Base-by-base conservation (phyloP, 2,113 vertebrate genomes). In the Cariama cristata region DNA sequence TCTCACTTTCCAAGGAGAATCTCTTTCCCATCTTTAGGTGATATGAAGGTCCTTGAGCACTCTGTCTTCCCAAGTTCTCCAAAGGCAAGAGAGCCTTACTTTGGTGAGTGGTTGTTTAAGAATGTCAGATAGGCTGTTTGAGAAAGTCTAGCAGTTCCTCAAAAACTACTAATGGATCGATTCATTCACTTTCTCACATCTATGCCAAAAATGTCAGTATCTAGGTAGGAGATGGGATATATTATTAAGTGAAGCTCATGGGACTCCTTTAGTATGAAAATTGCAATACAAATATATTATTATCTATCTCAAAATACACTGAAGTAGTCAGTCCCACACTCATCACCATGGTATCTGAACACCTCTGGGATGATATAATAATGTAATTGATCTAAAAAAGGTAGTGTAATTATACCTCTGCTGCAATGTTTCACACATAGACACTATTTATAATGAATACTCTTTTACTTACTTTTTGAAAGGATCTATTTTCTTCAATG, bases 321-420 rank as follows among this genome's bases (percentile, higher is more conserved):
- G 83, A 83, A 84, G 75, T 85, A 60, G 72, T 89, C 76, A 87
- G 77, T 81, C 83, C 88, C 69, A 79, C 80, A 75, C 66, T 81
- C 77, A 89, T 94, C 86, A 89, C 35, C 80, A 69, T 90, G 76
- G 93, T 87, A 95, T 87, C 80, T 72, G 88, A 95, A 79, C 66
- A 87, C 76, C 86, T 94, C 69, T 85, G 86, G 81, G 91, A 91
- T 82, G 58, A 87, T 50, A 95, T 72, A 95, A 96, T 81, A 92
- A 79, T 67, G 84, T 69, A 95, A 97, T 82, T 84, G 71, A 87
- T 91, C 56, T 93, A 82, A 91, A 96, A 95, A 93, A 81, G 77
- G 69, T 60, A 72, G 33, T 53, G 45, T 82, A 96, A 95, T 97
- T 97, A 95, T 89, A 93, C 45, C 84, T 89, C 69, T 90, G 66